phyloP scores from a whole-genome alignment of 2,113 vertebrate species.

The Lagopus leucura region DNA sequence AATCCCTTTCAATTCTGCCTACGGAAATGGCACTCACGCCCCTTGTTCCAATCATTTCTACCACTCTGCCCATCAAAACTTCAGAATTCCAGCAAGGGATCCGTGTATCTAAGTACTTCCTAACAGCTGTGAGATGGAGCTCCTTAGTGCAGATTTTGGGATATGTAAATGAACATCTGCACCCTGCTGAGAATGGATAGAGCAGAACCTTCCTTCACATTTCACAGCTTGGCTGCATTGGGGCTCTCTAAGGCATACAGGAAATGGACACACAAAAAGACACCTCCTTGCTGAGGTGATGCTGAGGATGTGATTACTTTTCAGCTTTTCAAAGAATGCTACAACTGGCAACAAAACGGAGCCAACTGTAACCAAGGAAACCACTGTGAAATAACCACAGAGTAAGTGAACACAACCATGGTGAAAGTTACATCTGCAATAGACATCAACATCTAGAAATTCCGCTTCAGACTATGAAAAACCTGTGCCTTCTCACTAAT shows the following conservation, averaged over 20 bases:
- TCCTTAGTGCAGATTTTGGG: not conserved
- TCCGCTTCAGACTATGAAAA: not conserved
- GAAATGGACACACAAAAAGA: not conserved
- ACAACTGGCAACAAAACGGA: not conserved
- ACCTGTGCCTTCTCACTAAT: rapidly evolving
- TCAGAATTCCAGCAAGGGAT: rapidly evolving
- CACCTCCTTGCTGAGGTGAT: not conserved
- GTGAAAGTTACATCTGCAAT: not conserved
- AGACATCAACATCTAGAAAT: not conserved
- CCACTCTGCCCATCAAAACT: not conserved
- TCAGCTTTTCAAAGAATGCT: not conserved
- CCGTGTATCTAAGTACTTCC: not conserved
- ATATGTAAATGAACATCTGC: not conserved
- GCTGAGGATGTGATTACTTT: rapidly evolving
- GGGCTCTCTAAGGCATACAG: not conserved
- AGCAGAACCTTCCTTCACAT: not conserved
- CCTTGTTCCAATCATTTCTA: not conserved
- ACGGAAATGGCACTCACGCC: not conserved
- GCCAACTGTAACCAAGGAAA: conserved; percentile 34
- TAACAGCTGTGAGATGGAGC: not conserved
- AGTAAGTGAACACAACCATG: not conserved
- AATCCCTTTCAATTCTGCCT: not conserved
- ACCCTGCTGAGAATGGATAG: not conserved
- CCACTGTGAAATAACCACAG: not conserved
- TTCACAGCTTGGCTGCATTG: rapidly evolving